Evolutionary conservation across 2,113 vertebrate species (phyloP), one percentile per base, ranked within the genome.

Genomic region (Phylloscopus whistleri): DNA sequence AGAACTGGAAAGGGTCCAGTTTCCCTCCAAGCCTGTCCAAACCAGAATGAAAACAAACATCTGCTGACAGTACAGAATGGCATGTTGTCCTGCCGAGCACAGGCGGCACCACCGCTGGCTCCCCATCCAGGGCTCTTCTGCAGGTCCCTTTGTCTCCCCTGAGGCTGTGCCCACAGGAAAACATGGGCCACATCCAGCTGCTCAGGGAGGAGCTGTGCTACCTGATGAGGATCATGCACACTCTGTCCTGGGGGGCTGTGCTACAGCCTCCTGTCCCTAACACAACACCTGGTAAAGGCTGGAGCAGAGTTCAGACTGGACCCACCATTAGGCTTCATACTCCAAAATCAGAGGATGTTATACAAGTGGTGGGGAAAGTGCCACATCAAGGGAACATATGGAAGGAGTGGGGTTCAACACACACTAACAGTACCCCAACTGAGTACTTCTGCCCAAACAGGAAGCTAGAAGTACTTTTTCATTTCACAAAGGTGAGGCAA

Each of bases 1-100:
- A 78, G 77, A 53, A 51, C 68, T 92, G 89, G 94, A 95, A 72
- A 93, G 93, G 0, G 0, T 51, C 69, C 95, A 94, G 80, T 41
- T 91, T 93, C 60, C 86, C 84, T 96, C 68, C 58, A 59, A 87
- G 86, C 86, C 64, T 82, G 84, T 77, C 89, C 67, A 75, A 90
- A 85, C n/a, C 85, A 76, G 90, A 95, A 88, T 68, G 91, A 94
- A 94, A 95, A 84, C 92, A 93, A 95, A 92, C 81, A 59, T 82
- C 82, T 82, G 81, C 93, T 63, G 93, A 91, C 77, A 76, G 73
- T 33, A 64, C 62, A 72, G 70, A 87, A 60, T 59, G 73, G 85
- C 69, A 74, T 5, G 60, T 58, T 90, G 55, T 53, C 90, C 26
- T 1, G 74, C 63, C 2, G 0, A 75, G 27, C 14, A 7, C 55